Percentiles rank a stretch among this genome's conserved stretches.
Conservation (phyloP, 2,888 invertebrate species). For the Ferrisia virgata region DNA sequence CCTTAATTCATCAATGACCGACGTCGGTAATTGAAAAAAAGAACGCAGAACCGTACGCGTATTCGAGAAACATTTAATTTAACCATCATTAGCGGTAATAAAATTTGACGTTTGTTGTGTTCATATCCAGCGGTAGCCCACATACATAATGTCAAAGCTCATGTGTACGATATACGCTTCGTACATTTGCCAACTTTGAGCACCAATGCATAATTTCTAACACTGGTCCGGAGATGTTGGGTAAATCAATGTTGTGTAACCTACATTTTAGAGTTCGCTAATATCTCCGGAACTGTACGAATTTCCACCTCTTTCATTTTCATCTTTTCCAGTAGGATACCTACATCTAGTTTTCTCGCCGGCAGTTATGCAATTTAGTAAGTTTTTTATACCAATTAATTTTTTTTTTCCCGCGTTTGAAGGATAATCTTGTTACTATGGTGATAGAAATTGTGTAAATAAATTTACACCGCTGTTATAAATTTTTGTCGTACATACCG, state of each 20-base stretch:
- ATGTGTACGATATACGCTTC: no score
- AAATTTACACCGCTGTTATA: neutral
- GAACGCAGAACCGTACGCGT: neutral
- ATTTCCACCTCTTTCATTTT: constrained; percentile 6
- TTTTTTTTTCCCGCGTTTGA: neutral
- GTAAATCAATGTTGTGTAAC: constrained; percentile 43
- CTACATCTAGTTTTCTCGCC: neutral
- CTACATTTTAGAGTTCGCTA: constrained; percentile 39
- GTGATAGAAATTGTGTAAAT: constrained; percentile 4
- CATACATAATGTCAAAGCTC: neutral
- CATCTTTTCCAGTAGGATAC: no score
- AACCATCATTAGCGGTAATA: neutral
- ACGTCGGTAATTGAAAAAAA: neutral
- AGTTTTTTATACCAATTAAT: neutral
- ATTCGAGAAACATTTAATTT: neutral
- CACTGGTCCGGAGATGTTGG: constrained; percentile 22
- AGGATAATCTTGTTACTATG: constrained; percentile 7
- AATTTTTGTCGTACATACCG: neutral
- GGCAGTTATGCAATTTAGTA: neutral
- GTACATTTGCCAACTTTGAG: constrained; percentile 6
- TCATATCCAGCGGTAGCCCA: no score
- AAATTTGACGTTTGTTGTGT: neutral
- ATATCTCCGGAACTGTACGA: constrained; percentile 37
- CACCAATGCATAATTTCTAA: constrained; percentile 32
- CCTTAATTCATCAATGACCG: neutral